These are phyloP conservation scores for Catharus fuscescens DNA, from an alignment of 2,113 vertebrate genomes.

Conservation along the genomic window DNA sequence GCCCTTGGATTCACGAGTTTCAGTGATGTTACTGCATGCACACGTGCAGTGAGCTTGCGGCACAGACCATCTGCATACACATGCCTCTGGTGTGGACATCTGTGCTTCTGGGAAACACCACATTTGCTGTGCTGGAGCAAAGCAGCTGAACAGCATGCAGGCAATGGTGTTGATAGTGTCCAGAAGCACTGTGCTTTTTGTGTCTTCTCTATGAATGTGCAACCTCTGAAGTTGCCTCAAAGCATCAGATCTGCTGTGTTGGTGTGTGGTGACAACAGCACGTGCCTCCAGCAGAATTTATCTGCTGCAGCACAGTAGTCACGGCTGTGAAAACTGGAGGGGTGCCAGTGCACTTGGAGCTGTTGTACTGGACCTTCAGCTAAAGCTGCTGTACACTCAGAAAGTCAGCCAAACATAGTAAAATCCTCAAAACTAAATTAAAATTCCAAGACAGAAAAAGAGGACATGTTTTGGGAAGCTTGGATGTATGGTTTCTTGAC, in stretches of 20 bases:
- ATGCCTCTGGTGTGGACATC: not conserved
- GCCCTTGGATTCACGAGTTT: not conserved
- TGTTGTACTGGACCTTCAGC: conserved; percentile 3
- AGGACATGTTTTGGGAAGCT: not conserved
- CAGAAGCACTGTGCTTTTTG: conserved; percentile 8
- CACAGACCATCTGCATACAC: not conserved
- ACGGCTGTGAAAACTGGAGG: not conserved
- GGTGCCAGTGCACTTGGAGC: conserved; percentile 16
- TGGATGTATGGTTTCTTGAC: not conserved
- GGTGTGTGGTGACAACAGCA: conserved; percentile 19
- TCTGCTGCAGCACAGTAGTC: conserved; percentile 49
- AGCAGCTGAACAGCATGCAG: not conserved
- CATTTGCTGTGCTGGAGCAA: not conserved
- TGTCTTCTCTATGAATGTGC: not conserved
- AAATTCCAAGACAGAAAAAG: not conserved
- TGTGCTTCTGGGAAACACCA: not conserved
- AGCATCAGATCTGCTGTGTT: not conserved
- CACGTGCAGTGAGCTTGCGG: not conserved
- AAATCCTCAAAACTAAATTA: not conserved
- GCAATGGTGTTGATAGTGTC: not conserved
- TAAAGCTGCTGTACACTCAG: not conserved
- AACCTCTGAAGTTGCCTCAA: not conserved
- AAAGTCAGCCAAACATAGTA: conserved; percentile 4
- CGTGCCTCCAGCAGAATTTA: conserved; percentile 8
- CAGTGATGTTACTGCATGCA: not conserved